Evolutionary conservation across 2,888 invertebrate genomes (phyloP).

Genomic region (Cerastis rubricosa): DNA sequence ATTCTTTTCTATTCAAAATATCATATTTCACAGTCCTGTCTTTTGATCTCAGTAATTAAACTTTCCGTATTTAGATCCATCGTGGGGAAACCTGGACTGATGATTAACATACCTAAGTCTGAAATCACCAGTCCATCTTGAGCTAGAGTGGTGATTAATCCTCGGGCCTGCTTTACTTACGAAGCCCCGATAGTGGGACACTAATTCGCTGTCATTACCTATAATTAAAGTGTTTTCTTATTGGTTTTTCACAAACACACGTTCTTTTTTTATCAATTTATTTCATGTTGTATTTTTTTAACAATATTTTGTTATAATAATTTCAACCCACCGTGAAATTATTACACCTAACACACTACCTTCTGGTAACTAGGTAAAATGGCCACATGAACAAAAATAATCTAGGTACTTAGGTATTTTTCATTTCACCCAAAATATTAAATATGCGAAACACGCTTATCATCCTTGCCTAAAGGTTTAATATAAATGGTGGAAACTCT

Average conservation of each 20-base stretch:
- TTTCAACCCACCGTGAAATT: neutral
- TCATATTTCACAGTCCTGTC: neutral
- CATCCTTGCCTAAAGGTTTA: conserved; percentile 8
- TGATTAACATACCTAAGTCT: neutral
- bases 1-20: neutral
- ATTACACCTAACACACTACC: conserved; percentile 1
- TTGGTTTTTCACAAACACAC: neutral
- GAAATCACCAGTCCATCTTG: neutral
- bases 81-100: neutral
- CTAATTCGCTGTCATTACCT: neutral
- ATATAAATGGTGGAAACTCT: conserved; percentile 31
- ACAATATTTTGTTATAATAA: neutral
- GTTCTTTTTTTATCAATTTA: neutral
- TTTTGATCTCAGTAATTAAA: neutral
- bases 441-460: conserved; percentile 21
- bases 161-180: neutral
- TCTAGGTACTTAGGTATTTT: neutral
- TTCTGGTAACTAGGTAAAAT: neutral
- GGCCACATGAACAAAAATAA: neutral
- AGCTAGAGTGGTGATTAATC: neutral
- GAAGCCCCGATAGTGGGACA: neutral
- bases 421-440: neutral
- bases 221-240: neutral
- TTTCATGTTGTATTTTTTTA: neutral
- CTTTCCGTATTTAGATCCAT: neutral